These are phyloP conservation scores for Gobiocypris rarus DNA, from an alignment of 2,113 vertebrate species.

Conservation along the genomic window DNA sequence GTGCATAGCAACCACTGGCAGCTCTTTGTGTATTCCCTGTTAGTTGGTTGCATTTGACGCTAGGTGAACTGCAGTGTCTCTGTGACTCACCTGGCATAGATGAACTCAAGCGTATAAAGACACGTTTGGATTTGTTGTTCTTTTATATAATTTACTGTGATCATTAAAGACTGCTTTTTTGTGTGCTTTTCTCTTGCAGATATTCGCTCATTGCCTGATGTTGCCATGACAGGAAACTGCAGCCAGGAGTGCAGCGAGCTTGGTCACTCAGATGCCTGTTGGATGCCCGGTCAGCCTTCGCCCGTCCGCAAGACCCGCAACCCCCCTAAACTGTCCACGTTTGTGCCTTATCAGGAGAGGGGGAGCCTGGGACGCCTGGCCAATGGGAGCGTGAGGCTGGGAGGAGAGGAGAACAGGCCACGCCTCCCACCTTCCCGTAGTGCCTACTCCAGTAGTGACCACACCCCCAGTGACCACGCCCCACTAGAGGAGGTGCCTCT, in stretches of 20 bases:
- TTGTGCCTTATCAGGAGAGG: conserved; percentile 99
- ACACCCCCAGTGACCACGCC: conserved; percentile 92
- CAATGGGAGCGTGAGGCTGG: conserved; percentile 92
- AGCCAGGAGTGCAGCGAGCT: conserved; percentile 97
- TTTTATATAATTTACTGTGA: background rate
- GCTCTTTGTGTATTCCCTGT: conserved; percentile 31
- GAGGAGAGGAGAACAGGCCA: conserved; percentile 88
- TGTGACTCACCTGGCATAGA: conserved; percentile 11
- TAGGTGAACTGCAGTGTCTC: conserved; percentile 33
- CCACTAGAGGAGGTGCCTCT: conserved; percentile 97
- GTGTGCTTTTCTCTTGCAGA: conserved; percentile 72
- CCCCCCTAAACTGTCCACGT: conserved; percentile 98
- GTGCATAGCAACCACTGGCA: conserved; percentile 76
- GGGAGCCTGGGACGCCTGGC: conserved; percentile 96
- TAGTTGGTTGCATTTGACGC: conserved; percentile 40
- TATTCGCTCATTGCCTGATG: conserved; percentile 95
- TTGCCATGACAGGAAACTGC: conserved; percentile 98
- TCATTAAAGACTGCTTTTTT: background rate
- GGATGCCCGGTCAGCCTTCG: conserved; percentile 98
- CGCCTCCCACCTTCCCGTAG: conserved; percentile 97
- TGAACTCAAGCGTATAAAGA: background rate
- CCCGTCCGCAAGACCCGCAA: conserved; percentile 95
- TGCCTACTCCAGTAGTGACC: conserved; percentile 98
- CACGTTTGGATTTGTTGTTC: conserved; percentile 35
- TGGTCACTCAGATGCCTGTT: conserved; percentile 97